These are phyloP conservation scores for Lapara coniferarum DNA, from an alignment of 2,888 invertebrate species.

Conservation along the genomic window DNA sequence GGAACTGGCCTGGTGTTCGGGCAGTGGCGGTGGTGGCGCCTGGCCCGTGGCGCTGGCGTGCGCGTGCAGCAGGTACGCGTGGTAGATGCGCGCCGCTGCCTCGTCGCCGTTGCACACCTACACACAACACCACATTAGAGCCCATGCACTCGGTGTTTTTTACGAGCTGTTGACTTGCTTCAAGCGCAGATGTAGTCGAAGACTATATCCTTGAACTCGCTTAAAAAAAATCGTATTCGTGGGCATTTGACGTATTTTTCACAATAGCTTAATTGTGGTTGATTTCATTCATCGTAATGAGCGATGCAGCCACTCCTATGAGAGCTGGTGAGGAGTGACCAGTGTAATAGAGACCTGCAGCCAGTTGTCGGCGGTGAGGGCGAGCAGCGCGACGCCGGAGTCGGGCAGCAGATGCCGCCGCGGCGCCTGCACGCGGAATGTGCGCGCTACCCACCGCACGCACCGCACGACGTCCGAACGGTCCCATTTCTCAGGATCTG, in stretches of 20 bases:
- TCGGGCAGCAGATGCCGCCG: constrained; percentile 74
- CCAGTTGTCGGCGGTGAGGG: constrained; percentile 83
- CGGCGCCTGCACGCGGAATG: constrained; percentile 75
- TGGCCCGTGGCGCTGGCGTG: constrained; percentile 76
- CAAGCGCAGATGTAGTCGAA: too few species aligned
- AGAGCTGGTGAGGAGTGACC: too few species aligned
- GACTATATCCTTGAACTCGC: too few species aligned
- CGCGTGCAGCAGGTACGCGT: constrained; percentile 77
- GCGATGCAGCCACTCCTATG: neutral
- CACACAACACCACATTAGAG: neutral
- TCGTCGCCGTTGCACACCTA: constrained; percentile 73
- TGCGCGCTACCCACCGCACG: constrained; percentile 79
- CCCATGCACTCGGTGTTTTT: too few species aligned
- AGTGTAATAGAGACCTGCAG: constrained; percentile 54
- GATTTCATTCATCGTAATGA: neutral
- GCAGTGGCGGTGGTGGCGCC: constrained; percentile 75
- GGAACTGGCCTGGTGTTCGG: constrained; percentile 62
- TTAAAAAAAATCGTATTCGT: too few species aligned
- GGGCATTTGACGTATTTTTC: too few species aligned
- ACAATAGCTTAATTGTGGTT: neutral
- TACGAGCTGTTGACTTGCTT: too few species aligned
- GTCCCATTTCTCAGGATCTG: constrained; percentile 82
- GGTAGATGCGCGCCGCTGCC: constrained; percentile 77
- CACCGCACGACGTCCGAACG: constrained; percentile 77
- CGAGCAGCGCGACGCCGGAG: constrained; percentile 70